These are phyloP conservation scores for Lepus oiostolus DNA, from an alignment of 2,797 vertebrate species.

Conservation along the genomic window DNA sequence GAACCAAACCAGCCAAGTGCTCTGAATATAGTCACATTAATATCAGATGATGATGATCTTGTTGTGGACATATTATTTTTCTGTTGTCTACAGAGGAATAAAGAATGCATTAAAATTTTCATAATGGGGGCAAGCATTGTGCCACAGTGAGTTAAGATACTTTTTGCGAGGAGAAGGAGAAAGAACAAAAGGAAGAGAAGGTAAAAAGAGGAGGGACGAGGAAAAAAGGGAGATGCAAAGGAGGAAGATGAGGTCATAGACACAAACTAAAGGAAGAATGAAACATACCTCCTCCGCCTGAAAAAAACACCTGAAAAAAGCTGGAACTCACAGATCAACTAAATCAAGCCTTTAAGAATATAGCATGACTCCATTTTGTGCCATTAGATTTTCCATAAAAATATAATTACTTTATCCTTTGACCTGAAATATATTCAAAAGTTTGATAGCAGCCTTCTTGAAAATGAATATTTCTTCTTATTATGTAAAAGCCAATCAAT, in stretches of 20 bases:
- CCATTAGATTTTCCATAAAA: slow-evolving; percentile 32
- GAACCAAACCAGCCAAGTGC: not conserved
- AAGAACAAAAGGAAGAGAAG: not conserved
- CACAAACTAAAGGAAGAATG: not conserved
- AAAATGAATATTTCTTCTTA: slow-evolving; percentile 38
- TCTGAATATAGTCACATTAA: not conserved
- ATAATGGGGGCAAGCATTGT: no score
- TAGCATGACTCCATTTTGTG: not conserved
- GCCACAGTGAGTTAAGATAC: no score
- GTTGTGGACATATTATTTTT: no score
- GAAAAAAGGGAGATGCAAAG: not conserved
- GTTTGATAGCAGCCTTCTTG: slow-evolving; percentile 38
- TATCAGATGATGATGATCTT: not conserved
- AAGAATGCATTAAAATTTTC: no score
- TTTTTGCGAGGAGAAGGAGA: not conserved
- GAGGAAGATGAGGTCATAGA: not conserved
- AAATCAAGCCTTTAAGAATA: not conserved
- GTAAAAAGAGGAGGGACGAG: no score
- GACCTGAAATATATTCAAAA: not conserved
- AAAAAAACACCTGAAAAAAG: not conserved
- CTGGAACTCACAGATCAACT: not conserved
- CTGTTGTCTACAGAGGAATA: no score
- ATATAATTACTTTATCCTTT: slow-evolving; percentile 31
- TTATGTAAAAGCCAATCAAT: not conserved
- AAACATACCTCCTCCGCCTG: not conserved